Percentiles rank a stretch among this genome's conserved stretches.
phyloP scores from a whole-genome alignment of 2,888 invertebrate genomes.

The Pycnomerus fuliginosus region DNA sequence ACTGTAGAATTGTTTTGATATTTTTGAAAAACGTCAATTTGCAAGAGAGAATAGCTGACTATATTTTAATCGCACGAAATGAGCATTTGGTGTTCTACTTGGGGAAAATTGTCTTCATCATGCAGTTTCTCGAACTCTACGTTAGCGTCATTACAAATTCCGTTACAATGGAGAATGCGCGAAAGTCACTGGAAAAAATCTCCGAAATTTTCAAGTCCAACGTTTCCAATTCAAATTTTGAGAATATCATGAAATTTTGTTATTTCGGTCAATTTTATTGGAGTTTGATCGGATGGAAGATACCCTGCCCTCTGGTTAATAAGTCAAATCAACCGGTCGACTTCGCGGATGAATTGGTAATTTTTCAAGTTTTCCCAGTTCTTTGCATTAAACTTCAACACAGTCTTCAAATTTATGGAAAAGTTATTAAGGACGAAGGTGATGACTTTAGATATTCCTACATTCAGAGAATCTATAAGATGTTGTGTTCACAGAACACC shows the following conservation, averaged over 20 bases:
- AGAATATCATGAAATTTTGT: slow-evolving; percentile 48
- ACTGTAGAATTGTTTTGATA: slow-evolving; percentile 46
- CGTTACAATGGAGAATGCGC: slow-evolving; percentile 45
- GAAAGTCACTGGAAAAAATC: slow-evolving; percentile 48
- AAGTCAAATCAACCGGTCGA: slow-evolving; percentile 17
- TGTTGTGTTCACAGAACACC: slow-evolving; percentile 66
- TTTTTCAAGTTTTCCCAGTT: slow-evolving; percentile 65
- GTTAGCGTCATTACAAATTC: slow-evolving; percentile 41
- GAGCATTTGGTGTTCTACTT: slow-evolving; percentile 54
- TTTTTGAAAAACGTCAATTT: slow-evolving; percentile 51
- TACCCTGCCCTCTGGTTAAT: slow-evolving; percentile 25
- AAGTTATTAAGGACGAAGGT: no score
- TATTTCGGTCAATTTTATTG: slow-evolving; percentile 49
- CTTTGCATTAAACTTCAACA: slow-evolving; percentile 37
- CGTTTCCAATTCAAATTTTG: slow-evolving; percentile 45
- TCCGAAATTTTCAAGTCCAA: slow-evolving; percentile 45
- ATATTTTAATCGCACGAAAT: slow-evolving; percentile 52
- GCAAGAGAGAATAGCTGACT: slow-evolving; percentile 48
- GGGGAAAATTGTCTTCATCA: slow-evolving; percentile 49
- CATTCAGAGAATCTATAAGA: slow-evolving; percentile 60
- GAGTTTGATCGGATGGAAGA: slow-evolving; percentile 40
- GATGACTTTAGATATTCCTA: slow-evolving; percentile 62
- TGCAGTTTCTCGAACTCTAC: slow-evolving; percentile 25
- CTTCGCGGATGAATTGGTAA: slow-evolving; percentile 62
- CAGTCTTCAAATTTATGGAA: slow-evolving; percentile 18